phyloP scores from a whole-genome alignment of 2,797 vertebrate genomes.

The Allobates femoralis region DNA sequence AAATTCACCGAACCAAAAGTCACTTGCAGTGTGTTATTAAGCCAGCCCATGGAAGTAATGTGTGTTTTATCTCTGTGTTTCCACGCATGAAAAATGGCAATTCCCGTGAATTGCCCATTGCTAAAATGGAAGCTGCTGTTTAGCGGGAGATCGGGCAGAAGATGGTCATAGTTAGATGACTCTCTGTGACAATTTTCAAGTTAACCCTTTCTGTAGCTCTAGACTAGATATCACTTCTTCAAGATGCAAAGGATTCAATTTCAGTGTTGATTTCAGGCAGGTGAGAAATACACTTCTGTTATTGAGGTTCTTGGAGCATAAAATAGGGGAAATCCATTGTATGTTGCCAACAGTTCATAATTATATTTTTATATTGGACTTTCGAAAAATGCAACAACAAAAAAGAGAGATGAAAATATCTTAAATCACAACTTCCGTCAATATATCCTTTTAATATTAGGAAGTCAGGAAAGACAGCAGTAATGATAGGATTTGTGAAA shows the following conservation, averaged over 20 bases:
- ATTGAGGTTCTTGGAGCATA: neutral
- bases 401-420: neutral
- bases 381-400: neutral
- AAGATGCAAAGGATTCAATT: neutral
- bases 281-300: neutral
- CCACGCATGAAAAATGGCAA: conserved; percentile 62
- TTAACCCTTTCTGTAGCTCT: conserved; percentile 44
- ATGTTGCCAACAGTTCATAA: neutral
- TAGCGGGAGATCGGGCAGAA: conserved; percentile 43
- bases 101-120: conserved; percentile 55
- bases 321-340: neutral
- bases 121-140: conserved; percentile 53
- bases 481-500: neutral
- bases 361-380: neutral
- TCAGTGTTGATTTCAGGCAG: neutral
- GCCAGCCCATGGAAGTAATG: conserved; percentile 62
- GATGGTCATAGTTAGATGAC: conserved; percentile 35
- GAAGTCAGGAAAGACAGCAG: neutral
- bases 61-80: conserved; percentile 59
- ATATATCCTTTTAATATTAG: neutral
- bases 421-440: neutral
- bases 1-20: conserved; percentile 64
- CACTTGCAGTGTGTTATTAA: conserved; percentile 62
- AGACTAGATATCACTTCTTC: neutral
- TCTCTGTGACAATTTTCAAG: conserved; percentile 18